phyloP scores from a whole-genome alignment of 1,140 invertebrate genomes.

The Lepidurus couesii region DNA sequence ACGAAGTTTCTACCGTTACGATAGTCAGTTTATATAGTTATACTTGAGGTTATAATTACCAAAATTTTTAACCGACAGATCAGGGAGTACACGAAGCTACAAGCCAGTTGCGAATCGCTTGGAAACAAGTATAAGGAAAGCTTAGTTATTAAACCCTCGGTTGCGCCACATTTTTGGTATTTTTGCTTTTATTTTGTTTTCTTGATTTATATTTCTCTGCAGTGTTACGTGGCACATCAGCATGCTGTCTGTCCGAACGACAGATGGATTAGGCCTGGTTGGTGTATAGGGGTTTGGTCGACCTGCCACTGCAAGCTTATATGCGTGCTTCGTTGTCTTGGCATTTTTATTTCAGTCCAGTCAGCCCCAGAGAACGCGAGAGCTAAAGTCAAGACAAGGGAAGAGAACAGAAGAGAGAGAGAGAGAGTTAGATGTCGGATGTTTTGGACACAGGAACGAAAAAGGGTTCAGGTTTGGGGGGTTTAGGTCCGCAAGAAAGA shows the following conservation, averaged over 20 bases:
- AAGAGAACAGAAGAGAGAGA: not conserved
- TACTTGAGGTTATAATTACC: no score
- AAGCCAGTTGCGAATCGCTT: no score
- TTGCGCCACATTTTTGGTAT: not conserved
- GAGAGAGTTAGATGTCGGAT: not conserved
- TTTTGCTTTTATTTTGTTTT: not conserved
- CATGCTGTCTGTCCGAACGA: not conserved
- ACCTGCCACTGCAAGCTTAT: not conserved
- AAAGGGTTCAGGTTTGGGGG: slow-evolving; percentile 4
- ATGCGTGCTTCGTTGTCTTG: no score
- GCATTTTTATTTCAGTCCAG: not conserved
- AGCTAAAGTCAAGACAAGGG: not conserved
- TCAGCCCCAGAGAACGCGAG: not conserved
- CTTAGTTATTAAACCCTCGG: not conserved
- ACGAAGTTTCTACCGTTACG: no score
- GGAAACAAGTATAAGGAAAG: not conserved
- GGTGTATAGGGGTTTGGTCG: not conserved
- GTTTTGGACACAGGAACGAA: not conserved
- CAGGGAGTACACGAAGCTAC: no score
- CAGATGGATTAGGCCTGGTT: not conserved
- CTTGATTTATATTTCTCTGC: not conserved
- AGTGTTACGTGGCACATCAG: not conserved
- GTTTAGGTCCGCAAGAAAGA: not conserved
- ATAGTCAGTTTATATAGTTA: no score
- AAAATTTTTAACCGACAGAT: no score